Evolutionary conservation across 1,140 invertebrate genomes (phyloP), one percentile per base, ranked within the genome.

Genomic region (Megalopta genalis): DNA sequence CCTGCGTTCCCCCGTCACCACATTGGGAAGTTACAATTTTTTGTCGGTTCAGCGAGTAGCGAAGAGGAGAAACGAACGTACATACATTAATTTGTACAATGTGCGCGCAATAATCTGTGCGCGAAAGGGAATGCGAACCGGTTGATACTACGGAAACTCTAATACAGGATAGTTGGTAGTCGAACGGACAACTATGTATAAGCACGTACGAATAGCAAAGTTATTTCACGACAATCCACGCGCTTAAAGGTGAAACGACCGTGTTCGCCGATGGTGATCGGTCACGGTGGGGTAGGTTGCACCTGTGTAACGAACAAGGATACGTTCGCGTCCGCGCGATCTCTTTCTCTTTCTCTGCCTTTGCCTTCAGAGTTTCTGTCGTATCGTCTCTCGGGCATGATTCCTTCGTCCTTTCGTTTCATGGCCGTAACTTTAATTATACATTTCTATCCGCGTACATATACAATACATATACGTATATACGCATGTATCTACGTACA

Each of bases 221-320:
- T 21, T 39, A n/a, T 39, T 46, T 39, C 0, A 39, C 39, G 39
- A 66, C 42, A 16, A 21, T 23, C n/a, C 21, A 8, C 1, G 8
- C 8, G 10, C 18, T 9, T n/a, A 3, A 6, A 12, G 23, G 18
- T 8, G 39, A 25, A 5, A 46, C 6, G 39, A 32, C 49, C 32
- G 12, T 68, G 16, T 54, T 54, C 66, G 46, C 9, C 23, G 60
- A 68, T 79, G 71, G 62, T 70, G 64, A 68, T 63, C 80, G 85
- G 88, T 90, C 88, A 90, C 87, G 88, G 88, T 90, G 88, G 88
- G 87, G 88, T 89, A 90, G 85, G 77, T 88, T 89, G 78, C 89
- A 91, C 90, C 90, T 91, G 90, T 90, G 72, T 27, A 6, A 10
- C 57, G 8, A 7, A 21, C 18, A n/a, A 57, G 18, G 18, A n/a